phyloP scores from a whole-genome alignment of 2,888 invertebrate species.

The Xestia ashworthii region DNA sequence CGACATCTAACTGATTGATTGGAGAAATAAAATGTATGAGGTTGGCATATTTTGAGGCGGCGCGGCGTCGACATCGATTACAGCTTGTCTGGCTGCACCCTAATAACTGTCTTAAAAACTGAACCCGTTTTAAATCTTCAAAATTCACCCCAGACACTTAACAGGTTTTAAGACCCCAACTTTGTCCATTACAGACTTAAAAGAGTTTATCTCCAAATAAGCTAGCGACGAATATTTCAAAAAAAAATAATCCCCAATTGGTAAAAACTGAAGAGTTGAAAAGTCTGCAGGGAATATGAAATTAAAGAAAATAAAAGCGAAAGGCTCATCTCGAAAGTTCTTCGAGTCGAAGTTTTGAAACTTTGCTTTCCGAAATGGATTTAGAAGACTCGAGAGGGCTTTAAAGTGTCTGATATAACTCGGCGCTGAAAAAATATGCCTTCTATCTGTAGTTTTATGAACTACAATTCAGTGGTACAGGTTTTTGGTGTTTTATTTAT shows the following conservation, averaged over 20 bases:
- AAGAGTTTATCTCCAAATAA: slow-evolving; percentile 54
- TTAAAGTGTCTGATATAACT: slow-evolving; percentile 60
- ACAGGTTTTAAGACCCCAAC: slow-evolving; percentile 36
- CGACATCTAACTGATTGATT: neutral
- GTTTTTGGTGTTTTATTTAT: slow-evolving; percentile 17
- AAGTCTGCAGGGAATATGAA: slow-evolving; percentile 64
- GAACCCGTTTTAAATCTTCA: slow-evolving; percentile 23
- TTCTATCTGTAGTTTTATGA: slow-evolving; percentile 32
- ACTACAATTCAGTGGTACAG: neutral
- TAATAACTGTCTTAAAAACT: neutral
- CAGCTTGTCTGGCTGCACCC: neutral
- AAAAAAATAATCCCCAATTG: slow-evolving; percentile 48
- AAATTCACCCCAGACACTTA: slow-evolving; percentile 19
- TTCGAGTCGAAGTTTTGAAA: slow-evolving; percentile 64
- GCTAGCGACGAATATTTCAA: slow-evolving; percentile 21
- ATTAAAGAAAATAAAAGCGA: slow-evolving; percentile 68
- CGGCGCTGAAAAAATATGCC: slow-evolving; percentile 32
- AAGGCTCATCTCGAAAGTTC: slow-evolving; percentile 60
- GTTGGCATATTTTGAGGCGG: neutral
- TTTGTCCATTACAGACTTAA: slow-evolving; percentile 50
- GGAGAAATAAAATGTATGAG: neutral
- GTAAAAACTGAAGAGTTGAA: slow-evolving; percentile 53
- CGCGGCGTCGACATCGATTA: neutral
- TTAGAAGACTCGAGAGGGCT: slow-evolving; percentile 59
- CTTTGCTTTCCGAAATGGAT: slow-evolving; percentile 66